Evolutionary conservation across 2,113 vertebrate genomes (phyloP).

Genomic region (Macheiramphus alcinus): DNA sequence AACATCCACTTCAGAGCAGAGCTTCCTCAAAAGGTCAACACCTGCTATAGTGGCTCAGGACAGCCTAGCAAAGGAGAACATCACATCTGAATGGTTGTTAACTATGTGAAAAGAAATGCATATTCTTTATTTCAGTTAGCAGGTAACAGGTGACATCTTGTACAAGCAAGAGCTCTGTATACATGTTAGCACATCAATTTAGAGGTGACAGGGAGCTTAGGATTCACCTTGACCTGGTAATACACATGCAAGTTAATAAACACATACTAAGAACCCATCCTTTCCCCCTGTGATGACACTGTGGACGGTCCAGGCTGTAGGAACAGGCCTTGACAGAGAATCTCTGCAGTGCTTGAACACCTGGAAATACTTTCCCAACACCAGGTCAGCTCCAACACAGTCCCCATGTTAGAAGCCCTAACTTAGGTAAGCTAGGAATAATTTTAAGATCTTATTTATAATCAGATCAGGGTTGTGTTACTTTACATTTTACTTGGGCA

Average conservation of each 20-base stretch:
- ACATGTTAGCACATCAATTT: background rate
- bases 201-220: background rate
- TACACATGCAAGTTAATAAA: background rate
- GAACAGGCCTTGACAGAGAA: background rate
- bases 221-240: background rate
- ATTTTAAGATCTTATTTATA: background rate
- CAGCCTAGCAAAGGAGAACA: background rate
- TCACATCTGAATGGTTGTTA: background rate
- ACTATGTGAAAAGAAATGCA: background rate
- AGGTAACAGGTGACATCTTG: background rate
- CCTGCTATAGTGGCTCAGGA: background rate
- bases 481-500: background rate
- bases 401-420: background rate
- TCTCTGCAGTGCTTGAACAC: background rate
- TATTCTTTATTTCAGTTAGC: background rate
- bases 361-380: background rate
- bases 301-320: background rate
- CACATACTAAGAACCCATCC: background rate
- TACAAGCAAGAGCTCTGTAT: background rate
- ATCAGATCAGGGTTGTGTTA: background rate
- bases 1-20: background rate
- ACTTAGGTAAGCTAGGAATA: background rate
- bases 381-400: background rate
- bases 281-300: background rate
- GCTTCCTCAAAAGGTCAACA: background rate